Conservation (phyloP, 2,888 invertebrate genomes). For the Pediacus dermestoides region DNA sequence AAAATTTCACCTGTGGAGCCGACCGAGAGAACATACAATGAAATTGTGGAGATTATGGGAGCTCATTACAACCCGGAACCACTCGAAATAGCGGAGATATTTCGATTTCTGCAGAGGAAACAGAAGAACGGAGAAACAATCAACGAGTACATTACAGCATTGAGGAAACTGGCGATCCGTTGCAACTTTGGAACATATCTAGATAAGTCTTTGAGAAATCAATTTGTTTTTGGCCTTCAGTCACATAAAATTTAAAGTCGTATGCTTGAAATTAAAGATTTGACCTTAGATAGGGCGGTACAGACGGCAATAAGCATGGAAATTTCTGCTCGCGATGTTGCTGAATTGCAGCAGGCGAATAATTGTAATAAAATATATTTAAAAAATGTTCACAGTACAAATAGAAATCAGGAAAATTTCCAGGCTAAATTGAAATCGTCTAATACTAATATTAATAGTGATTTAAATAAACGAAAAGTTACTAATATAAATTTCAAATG, state of each 20-base stretch:
- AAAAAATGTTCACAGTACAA: too few species aligned
- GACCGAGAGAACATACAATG: constrained; percentile 5
- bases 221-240: constrained; percentile 31
- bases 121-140: constrained; percentile 25
- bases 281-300: constrained; percentile 26
- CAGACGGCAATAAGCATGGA: constrained; percentile 30
- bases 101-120: constrained; percentile 27
- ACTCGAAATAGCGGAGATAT: constrained; percentile 28
- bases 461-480: too few species aligned
- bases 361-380: too few species aligned
- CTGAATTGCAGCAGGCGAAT: constrained; percentile 29
- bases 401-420: too few species aligned
- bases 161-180: constrained; percentile 21
- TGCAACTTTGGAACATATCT: constrained; percentile 31
- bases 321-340: constrained; percentile 22
- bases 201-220: constrained; percentile 30
- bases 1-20: constrained; percentile 14
- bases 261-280: constrained; percentile 25
- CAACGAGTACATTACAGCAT: constrained; percentile 23
- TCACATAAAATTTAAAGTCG: constrained; percentile 26
- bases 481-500: constrained; percentile 7
- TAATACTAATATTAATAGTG: too few species aligned
- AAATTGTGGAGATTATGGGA: constrained; percentile 12
- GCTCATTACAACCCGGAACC: constrained; percentile 18
- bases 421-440: too few species aligned